phyloP scores from a whole-genome alignment of 1,140 invertebrate species.

The Trichonephila clavipes region DNA sequence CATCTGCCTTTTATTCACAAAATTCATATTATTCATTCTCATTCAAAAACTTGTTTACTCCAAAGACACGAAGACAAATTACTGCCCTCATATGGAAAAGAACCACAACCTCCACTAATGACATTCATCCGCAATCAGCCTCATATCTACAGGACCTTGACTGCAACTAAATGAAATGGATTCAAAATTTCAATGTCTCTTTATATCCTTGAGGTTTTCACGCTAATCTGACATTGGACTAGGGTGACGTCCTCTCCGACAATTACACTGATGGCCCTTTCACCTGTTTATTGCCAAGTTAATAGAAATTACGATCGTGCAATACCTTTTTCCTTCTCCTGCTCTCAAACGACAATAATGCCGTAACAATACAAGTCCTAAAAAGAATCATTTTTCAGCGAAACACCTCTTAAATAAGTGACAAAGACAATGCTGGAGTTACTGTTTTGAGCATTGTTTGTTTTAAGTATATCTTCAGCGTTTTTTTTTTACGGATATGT shows the following conservation, averaged over 20 bases:
- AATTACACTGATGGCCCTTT: background rate
- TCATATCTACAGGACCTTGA: background rate
- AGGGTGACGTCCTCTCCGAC: background rate
- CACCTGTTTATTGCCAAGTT: background rate
- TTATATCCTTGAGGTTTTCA: conserved; percentile 9
- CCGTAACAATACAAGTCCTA: background rate
- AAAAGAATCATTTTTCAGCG: background rate
- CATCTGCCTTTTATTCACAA: background rate
- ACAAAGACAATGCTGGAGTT: background rate
- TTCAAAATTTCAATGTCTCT: background rate
- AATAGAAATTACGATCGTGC: background rate
- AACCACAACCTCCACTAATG: background rate
- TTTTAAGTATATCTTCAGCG: background rate
- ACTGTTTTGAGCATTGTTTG: background rate
- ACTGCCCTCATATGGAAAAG: background rate
- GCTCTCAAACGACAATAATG: background rate
- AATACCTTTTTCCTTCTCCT: background rate
- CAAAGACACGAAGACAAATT: background rate
- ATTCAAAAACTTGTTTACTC: background rate
- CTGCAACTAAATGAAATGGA: background rate
- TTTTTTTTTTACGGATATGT: background rate
- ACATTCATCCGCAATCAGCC: background rate
- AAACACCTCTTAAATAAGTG: background rate
- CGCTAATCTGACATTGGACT: background rate
- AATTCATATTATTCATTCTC: background rate